Evolutionary conservation across 2,888 invertebrate genomes (phyloP).

Genomic region (Perizoma flavofasciatum): DNA sequence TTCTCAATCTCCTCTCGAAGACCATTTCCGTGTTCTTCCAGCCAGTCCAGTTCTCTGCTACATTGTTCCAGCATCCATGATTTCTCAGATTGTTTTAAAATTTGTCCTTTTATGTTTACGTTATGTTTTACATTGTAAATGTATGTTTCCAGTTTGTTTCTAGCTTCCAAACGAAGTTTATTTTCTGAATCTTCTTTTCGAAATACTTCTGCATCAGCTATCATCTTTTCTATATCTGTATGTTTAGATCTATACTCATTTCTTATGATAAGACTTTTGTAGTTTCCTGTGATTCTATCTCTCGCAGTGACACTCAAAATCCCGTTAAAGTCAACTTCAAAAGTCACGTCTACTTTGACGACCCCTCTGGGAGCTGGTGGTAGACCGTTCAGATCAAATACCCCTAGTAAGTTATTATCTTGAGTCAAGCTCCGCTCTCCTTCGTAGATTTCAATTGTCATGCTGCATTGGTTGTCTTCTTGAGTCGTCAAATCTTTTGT

Average conservation of each 20-base stretch:
- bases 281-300: conserved; percentile 59
- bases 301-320: conserved; percentile 62
- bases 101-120: conserved; percentile 37
- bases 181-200: conserved; percentile 61
- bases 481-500: conserved; percentile 66
- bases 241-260: conserved; percentile 58
- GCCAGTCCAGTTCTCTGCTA: conserved; percentile 56
- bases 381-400: conserved; percentile 60
- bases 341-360: conserved; percentile 64
- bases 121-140: conserved; percentile 58
- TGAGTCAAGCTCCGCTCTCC: conserved; percentile 65
- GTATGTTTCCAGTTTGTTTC: conserved; percentile 66
- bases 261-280: conserved; percentile 52
- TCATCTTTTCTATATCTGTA: conserved; percentile 58
- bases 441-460: conserved; percentile 71
- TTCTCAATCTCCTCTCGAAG: conserved; percentile 61
- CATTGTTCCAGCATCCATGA: conserved; percentile 54
- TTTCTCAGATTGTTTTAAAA: conserved; percentile 44
- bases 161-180: conserved; percentile 57
- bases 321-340: conserved; percentile 61
- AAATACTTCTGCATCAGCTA: conserved; percentile 56
- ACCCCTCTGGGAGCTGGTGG: conserved; percentile 67
- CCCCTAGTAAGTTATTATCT: conserved; percentile 66
- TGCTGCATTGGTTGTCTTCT: conserved; percentile 64
- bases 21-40: conserved; percentile 57